These are phyloP conservation scores for Corvus cornix DNA, from an alignment of 2,113 vertebrate genomes.

Conservation along the genomic window DNA sequence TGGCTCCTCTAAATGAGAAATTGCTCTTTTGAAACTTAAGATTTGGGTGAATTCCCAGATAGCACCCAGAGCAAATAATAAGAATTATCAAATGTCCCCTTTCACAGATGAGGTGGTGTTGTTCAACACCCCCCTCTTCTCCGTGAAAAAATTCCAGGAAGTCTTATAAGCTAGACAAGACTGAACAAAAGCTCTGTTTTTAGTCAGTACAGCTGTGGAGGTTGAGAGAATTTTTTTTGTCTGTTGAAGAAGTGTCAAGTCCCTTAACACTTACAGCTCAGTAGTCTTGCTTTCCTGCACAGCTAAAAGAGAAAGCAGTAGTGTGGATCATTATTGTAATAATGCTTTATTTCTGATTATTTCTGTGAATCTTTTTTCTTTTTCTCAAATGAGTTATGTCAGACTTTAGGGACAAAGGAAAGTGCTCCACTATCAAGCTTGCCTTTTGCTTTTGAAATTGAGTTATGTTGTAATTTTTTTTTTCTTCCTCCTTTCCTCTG, in stretches of 20 bases:
- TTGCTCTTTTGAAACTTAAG: slow-evolving; percentile 15
- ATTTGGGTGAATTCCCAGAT: slow-evolving; percentile 56
- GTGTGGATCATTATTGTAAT: not conserved
- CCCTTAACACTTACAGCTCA: not conserved
- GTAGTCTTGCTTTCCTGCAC: not conserved
- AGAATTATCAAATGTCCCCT: slow-evolving; percentile 23
- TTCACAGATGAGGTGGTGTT: slow-evolving; percentile 33
- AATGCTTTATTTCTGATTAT: not conserved
- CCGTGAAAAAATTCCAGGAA: not conserved
- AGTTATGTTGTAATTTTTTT: not conserved
- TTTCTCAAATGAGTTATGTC: not conserved
- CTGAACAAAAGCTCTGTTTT: slow-evolving; percentile 42
- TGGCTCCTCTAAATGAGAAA: slow-evolving; percentile 41
- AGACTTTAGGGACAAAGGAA: not conserved
- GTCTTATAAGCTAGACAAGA: not conserved
- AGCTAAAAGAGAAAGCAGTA: not conserved
- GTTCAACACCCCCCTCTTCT: not conserved
- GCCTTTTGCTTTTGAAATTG: not conserved
- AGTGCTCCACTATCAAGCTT: not conserved
- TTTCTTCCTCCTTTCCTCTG: not conserved
- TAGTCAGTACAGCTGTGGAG: slow-evolving; percentile 32
- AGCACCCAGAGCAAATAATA: slow-evolving; percentile 5
- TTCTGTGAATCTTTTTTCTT: not conserved
- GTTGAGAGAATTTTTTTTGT: not conserved
- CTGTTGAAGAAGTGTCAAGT: slow-evolving; percentile 3